Conservation (phyloP, 1,140 invertebrate genomes). For the Sycophila sp. region DNA sequence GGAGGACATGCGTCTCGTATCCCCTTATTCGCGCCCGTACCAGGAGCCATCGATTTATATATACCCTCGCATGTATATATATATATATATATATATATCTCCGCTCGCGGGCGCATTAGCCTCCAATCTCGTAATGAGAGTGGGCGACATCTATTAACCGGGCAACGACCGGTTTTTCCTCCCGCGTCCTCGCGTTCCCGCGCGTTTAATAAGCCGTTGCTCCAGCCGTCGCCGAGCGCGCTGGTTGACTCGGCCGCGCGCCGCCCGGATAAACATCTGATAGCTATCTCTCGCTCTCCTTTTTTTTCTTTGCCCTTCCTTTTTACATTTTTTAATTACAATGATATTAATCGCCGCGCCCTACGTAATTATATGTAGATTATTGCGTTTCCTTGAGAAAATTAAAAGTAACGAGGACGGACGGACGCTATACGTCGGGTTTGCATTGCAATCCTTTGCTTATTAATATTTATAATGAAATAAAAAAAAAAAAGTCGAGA, state of each 20-base stretch:
- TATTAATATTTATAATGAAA: too few relatives aligned
- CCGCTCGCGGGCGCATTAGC: not conserved
- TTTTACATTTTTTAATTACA: slow-evolving; percentile 34
- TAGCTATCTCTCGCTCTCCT: slow-evolving; percentile 23
- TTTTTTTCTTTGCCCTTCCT: not conserved
- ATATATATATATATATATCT: not conserved
- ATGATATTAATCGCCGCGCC: slow-evolving; percentile 30
- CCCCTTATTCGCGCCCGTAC: too few relatives aligned
- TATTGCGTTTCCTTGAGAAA: slow-evolving; percentile 24
- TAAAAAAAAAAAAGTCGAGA: too few relatives aligned
- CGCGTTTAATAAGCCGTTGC: slow-evolving; percentile 30
- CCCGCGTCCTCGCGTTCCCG: not conserved
- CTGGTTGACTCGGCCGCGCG: not conserved
- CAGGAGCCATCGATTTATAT: not conserved
- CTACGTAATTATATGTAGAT: slow-evolving; percentile 30
- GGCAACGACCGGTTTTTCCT: slow-evolving; percentile 31
- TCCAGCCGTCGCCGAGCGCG: not conserved
- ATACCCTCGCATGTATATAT: too few relatives aligned
- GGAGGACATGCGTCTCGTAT: too few relatives aligned
- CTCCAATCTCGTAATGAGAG: slow-evolving; percentile 29
- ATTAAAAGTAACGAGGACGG: slow-evolving; percentile 9
- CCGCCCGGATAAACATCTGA: slow-evolving; percentile 30
- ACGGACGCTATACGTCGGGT: too few relatives aligned
- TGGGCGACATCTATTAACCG: slow-evolving; percentile 34
- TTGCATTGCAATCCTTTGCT: too few relatives aligned